phyloP scores from a whole-genome alignment of 2,113 vertebrate genomes.

The Periophthalmodon schlosseri region DNA sequence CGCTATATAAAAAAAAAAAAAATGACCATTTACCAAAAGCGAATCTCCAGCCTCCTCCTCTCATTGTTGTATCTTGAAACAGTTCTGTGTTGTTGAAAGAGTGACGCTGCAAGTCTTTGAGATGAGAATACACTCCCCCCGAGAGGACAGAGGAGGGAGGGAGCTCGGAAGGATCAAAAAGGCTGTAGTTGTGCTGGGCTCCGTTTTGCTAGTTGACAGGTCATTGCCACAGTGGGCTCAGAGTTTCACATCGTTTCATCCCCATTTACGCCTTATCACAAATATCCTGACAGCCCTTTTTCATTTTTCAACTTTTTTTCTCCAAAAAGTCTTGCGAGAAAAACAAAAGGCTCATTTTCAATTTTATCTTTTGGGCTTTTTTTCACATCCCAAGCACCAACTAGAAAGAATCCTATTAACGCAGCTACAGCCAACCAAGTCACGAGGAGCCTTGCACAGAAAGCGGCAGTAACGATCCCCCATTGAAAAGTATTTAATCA shows the following conservation, averaged over 20 bases:
- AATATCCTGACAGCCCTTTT: constrained; percentile 33
- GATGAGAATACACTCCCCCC: constrained; percentile 40
- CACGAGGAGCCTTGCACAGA: constrained; percentile 31
- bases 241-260: constrained; percentile 47
- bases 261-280: constrained; percentile 49
- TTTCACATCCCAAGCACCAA: constrained; percentile 10
- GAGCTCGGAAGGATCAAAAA: constrained; percentile 37
- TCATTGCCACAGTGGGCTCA: constrained; percentile 45
- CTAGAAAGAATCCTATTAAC: constrained; percentile 37
- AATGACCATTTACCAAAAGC: too few species aligned
- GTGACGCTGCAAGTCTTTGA: constrained; percentile 59
- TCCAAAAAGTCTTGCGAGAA: constrained; percentile 7
- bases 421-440: constrained; percentile 30
- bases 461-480: constrained; percentile 38
- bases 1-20: too few species aligned
- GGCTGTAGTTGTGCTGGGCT: constrained; percentile 27
- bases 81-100: constrained; percentile 38
- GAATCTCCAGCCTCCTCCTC: too few species aligned
- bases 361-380: constrained; percentile 15
- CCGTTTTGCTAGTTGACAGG: constrained; percentile 52
- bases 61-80: background rate
- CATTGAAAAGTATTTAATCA: constrained; percentile 43
- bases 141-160: constrained; percentile 37
- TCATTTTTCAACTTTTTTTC: constrained; percentile 19
- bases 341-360: constrained; percentile 32